Percentiles rank a stretch among this genome's conserved stretches.
Conservation (phyloP, 2,888 invertebrate genomes). For the Eilema griseolum region DNA sequence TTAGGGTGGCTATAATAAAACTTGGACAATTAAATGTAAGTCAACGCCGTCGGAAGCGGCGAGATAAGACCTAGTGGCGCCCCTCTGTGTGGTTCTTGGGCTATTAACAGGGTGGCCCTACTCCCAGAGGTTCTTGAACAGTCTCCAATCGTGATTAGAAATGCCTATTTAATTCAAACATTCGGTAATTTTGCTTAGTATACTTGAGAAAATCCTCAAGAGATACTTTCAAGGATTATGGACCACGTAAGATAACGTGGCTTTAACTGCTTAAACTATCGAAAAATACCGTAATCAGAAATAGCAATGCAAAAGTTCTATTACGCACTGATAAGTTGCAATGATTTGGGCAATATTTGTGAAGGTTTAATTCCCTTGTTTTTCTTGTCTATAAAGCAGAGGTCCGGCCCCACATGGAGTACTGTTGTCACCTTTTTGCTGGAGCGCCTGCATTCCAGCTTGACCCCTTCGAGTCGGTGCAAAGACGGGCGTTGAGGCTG, state of each 20-base stretch:
- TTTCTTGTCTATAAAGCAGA: no score
- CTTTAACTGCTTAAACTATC: conserved; percentile 43
- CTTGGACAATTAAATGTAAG: conserved; percentile 85
- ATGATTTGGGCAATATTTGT: not conserved
- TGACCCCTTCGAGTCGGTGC: no score
- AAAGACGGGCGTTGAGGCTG: no score
- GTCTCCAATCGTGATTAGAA: conserved; percentile 68
- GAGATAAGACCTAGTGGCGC: conserved; percentile 80
- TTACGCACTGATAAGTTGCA: not conserved
- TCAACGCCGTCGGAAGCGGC: conserved; percentile 74
- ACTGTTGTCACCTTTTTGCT: no score
- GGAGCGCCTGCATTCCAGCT: no score
- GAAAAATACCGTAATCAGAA: conserved; percentile 46
- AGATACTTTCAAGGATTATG: conserved; percentile 43
- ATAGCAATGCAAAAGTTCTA: conserved; percentile 21
- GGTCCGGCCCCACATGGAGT: no score
- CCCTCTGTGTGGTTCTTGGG: conserved; percentile 75
- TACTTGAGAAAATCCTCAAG: conserved; percentile 52
- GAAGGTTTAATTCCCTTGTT: not conserved
- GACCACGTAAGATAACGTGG: no score
- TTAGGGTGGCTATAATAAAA: conserved; percentile 81
- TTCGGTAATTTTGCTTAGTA: conserved; percentile 47
- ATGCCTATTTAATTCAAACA: conserved; percentile 64
- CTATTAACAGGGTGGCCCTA: conserved; percentile 77
- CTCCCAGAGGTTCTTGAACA: conserved; percentile 65